Conservation (phyloP, 2,797 vertebrate genomes). For the Chaetophractus vellerosus region DNA sequence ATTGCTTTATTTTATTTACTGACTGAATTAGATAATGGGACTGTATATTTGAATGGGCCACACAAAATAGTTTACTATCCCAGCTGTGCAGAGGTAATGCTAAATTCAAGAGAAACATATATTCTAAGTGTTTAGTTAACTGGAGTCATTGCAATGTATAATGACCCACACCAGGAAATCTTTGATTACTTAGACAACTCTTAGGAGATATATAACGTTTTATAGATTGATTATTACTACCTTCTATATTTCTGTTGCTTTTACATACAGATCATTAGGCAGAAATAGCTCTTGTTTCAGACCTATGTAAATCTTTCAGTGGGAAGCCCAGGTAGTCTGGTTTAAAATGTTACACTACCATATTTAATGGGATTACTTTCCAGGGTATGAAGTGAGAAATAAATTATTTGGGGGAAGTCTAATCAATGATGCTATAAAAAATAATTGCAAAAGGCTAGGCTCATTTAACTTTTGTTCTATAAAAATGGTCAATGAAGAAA, state of each 20-base stretch:
- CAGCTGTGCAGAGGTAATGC: conserved; percentile 57
- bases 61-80: conserved; percentile 72
- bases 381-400: conserved; percentile 73
- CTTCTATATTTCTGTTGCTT: conserved; percentile 77
- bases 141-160: not conserved
- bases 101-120: conserved; percentile 75
- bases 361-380: conserved; percentile 80
- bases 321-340: conserved; percentile 9
- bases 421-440: conserved; percentile 84
- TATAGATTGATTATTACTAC: conserved; percentile 68
- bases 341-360: conserved; percentile 68
- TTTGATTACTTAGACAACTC: conserved; percentile 60
- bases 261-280: conserved; percentile 73
- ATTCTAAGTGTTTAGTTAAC: conserved; percentile 81
- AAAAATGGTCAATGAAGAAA: conserved; percentile 77
- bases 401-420: conserved; percentile 81
- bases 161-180: conserved; percentile 52
- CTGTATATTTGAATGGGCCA: conserved; percentile 68
- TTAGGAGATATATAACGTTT: conserved; percentile 51
- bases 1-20: conserved; percentile 75
- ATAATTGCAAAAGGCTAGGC: conserved; percentile 78
- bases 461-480: conserved; percentile 83
- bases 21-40: conserved; percentile 75
- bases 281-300: conserved; percentile 71
- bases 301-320: conserved; percentile 73